Conservation (phyloP, 2,113 vertebrate species). For the Hepsetus odoe region DNA sequence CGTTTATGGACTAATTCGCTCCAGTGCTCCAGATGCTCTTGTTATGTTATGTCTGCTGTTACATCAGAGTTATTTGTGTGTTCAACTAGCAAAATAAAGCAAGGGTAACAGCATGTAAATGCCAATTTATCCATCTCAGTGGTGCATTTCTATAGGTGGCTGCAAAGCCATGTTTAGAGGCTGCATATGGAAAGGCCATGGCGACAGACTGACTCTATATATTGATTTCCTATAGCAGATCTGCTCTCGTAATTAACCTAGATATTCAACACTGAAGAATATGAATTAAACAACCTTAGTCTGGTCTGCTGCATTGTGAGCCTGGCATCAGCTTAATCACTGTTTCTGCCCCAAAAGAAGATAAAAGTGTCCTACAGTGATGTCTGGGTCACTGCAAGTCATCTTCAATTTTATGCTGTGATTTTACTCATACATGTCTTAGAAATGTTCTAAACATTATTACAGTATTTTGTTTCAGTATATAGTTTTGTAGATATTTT, state of each 20-base stretch:
- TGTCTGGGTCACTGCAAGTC: background rate
- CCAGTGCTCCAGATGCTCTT: conserved; percentile 3
- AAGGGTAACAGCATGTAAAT: conserved; percentile 17
- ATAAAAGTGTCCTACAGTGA: background rate
- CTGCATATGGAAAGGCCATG: background rate
- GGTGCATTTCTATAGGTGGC: conserved; percentile 7
- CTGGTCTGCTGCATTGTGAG: background rate
- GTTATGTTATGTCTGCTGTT: conserved; percentile 21
- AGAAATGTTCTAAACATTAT: no score
- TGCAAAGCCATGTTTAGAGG: background rate
- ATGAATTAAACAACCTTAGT: background rate
- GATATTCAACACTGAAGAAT: conserved; percentile 29
- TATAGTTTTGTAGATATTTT: no score
- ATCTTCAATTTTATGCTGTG: background rate
- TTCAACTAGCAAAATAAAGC: conserved; percentile 18
- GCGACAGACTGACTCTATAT: conserved; percentile 4
- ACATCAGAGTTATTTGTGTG: background rate
- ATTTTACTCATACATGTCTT: no score
- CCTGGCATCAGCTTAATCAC: background rate
- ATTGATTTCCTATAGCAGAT: conserved; percentile 28
- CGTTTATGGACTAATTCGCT: conserved; percentile 7
- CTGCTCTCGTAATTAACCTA: background rate
- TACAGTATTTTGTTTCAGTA: no score
- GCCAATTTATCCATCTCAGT: conserved; percentile 20
- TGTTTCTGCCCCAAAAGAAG: background rate